Conservation (phyloP, 2,113 vertebrate species). For the Nicator chloris region DNA sequence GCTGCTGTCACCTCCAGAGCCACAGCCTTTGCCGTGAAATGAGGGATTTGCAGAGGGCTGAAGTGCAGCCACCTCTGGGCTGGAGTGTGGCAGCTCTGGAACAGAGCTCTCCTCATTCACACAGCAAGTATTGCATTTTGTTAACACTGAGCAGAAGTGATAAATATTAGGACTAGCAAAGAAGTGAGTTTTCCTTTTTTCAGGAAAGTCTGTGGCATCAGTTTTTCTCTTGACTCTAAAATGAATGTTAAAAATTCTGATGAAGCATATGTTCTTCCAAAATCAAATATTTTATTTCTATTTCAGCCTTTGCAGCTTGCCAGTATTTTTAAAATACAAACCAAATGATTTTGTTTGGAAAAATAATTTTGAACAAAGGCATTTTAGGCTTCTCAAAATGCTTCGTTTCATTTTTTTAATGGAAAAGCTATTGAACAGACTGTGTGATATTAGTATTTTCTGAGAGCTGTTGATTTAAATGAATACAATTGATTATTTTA, state of each 20-base stretch:
- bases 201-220: not conserved
- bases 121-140: not conserved
- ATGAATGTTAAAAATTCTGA: constrained; percentile 10
- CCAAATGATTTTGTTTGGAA: not conserved
- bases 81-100: not conserved
- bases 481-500: not conserved
- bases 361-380: not conserved
- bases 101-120: not conserved
- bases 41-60: not conserved
- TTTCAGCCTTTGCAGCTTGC: constrained; percentile 46
- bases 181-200: not conserved
- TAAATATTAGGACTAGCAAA: constrained; percentile 17
- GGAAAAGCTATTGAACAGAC: not conserved
- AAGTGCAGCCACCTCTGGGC: not conserved
- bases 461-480: not conserved
- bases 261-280: constrained; percentile 48
- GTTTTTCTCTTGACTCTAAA: not conserved
- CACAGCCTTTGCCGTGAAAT: not conserved
- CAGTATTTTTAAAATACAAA: constrained; percentile 17
- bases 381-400: not conserved
- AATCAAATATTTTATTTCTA: constrained; percentile 56
- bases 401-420: not conserved
- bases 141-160: not conserved
- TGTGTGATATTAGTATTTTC: not conserved
- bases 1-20: not conserved